Evolutionary conservation across 2,888 invertebrate species (phyloP).

Genomic region (Itoplectis maculator): DNA sequence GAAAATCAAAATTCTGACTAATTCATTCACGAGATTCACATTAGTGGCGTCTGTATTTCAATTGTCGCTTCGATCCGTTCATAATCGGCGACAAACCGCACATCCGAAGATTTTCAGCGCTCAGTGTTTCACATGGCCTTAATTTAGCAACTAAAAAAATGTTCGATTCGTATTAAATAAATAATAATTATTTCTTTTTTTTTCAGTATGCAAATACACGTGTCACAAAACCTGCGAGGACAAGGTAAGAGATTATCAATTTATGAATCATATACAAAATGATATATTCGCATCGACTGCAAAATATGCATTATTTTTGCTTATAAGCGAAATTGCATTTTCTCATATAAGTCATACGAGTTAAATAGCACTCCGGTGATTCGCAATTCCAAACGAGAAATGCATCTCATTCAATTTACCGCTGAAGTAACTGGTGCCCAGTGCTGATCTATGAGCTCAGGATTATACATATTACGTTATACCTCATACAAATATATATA

Average conservation of each 20-base stretch:
- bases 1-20: no score
- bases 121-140: no score
- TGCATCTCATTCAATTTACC: not conserved
- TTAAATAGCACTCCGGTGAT: not conserved
- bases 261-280: no score
- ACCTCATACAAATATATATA: slow-evolving; percentile 12
- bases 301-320: not conserved
- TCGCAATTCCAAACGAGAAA: not conserved
- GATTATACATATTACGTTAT: slow-evolving; percentile 20
- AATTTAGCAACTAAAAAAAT: not conserved
- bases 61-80: no score
- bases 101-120: no score
- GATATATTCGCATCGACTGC: no score
- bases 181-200: slow-evolving; percentile 76
- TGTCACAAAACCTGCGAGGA: slow-evolving; percentile 92
- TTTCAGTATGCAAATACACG: slow-evolving; percentile 93
- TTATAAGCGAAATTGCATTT: not conserved
- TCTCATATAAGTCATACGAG: no score
- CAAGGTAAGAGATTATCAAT: slow-evolving; percentile 89
- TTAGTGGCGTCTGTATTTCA: no score
- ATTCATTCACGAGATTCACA: no score
- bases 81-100: no score
- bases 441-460: not conserved
- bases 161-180: not conserved
- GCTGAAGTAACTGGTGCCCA: no score